These are phyloP conservation scores for Pungitius pungitius DNA, from an alignment of 2,113 vertebrate genomes.

Conservation along the genomic window DNA sequence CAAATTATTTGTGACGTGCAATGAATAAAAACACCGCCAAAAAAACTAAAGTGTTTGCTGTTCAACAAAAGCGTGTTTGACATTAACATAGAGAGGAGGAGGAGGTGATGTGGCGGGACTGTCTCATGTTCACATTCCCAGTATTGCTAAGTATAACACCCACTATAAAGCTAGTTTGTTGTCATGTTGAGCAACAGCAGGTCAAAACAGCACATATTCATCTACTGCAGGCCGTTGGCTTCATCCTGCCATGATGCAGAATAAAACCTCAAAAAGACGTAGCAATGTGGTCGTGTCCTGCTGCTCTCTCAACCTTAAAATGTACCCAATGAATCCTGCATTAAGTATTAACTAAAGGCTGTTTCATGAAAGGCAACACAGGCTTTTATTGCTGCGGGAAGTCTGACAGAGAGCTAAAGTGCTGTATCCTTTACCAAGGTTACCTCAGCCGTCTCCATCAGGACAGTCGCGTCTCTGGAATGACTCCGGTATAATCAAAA, in stretches of 20 bases:
- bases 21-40: not conserved
- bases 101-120: constrained; percentile 20
- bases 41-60: not conserved
- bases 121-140: constrained; percentile 32
- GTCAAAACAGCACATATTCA: constrained; percentile 3
- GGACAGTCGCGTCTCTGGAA: constrained; percentile 13
- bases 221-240: constrained; percentile 1
- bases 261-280: not conserved
- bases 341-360: constrained; percentile 56
- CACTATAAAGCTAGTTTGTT: not conserved
- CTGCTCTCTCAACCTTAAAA: not conserved
- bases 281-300: not conserved
- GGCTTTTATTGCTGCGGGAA: constrained; percentile 75
- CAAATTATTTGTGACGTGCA: not conserved
- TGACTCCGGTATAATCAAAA: constrained; percentile 50
- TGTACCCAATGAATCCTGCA: constrained; percentile 28
- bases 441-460: constrained; percentile 44
- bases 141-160: not conserved
- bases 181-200: not conserved
- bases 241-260: not conserved
- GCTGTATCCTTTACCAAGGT: constrained; percentile 65
- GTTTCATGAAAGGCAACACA: constrained; percentile 22
- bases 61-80: not conserved
- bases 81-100: not conserved
- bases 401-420: constrained; percentile 28